These are phyloP conservation scores for Nemotelus pantherinus DNA, from an alignment of 2,888 invertebrate species.

Conservation along the genomic window DNA sequence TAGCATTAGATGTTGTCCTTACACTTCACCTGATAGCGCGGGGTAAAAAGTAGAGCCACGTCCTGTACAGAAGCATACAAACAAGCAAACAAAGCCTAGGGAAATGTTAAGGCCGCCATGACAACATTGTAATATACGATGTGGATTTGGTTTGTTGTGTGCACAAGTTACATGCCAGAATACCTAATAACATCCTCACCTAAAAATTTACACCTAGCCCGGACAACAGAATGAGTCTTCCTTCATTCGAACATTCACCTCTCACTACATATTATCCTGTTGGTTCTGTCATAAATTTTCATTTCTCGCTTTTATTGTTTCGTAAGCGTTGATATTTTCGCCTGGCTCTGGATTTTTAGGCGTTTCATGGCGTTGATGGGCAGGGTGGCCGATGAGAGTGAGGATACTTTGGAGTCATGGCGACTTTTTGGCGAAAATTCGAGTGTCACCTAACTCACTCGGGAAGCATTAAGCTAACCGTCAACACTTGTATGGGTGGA, in stretches of 20 bases:
- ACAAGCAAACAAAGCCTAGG: slow-evolving; percentile 32
- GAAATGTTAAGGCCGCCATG: slow-evolving; percentile 40
- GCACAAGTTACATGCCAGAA: slow-evolving; percentile 32
- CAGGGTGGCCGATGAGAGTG: background rate
- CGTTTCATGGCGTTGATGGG: background rate
- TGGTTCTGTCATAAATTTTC: slow-evolving; percentile 43
- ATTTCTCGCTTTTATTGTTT: slow-evolving; percentile 43
- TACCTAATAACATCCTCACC: slow-evolving; percentile 39
- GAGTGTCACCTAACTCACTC: background rate
- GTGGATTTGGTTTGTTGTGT: slow-evolving; percentile 23
- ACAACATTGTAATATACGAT: slow-evolving; percentile 42
- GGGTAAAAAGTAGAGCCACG: background rate
- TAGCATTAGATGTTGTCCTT: background rate
- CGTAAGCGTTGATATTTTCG: slow-evolving; percentile 38
- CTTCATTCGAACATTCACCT: background rate
- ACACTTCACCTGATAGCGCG: slow-evolving; percentile 1
- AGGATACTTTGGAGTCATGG: background rate
- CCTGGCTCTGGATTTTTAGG: slow-evolving; percentile 23
- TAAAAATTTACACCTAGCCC: slow-evolving; percentile 38
- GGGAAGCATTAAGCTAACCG: slow-evolving; percentile 23
- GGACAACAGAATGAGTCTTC: background rate
- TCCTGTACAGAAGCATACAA: slow-evolving; percentile 12
- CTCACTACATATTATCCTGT: slow-evolving; percentile 18
- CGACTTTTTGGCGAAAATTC: no score
- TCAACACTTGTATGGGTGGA: slow-evolving; percentile 4